Evolutionary conservation across 2,888 invertebrate genomes (phyloP).

Genomic region (Corythucha ciliata): DNA sequence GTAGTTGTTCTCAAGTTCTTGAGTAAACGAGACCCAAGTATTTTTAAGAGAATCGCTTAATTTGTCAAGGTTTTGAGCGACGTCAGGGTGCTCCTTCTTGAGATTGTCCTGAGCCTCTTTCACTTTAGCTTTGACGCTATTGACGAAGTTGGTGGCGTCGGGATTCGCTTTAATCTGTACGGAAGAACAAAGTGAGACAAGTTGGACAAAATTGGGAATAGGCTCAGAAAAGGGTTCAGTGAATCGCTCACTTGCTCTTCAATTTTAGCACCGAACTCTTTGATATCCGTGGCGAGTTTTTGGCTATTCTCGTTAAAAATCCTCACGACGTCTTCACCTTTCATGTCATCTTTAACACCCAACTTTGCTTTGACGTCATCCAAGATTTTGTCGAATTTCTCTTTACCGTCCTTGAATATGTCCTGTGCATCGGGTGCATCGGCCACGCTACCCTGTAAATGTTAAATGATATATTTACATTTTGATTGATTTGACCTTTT

Average conservation of each 20-base stretch:
- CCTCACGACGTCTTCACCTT: slow-evolving; percentile 26
- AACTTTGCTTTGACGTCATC: slow-evolving; percentile 21
- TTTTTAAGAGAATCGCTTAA: slow-evolving; percentile 20
- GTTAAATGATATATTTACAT: background rate
- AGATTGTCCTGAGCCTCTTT: slow-evolving; percentile 25
- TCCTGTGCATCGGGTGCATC: slow-evolving; percentile 20
- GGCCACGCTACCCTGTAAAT: slow-evolving; percentile 15
- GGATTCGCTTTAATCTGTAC: slow-evolving; percentile 27
- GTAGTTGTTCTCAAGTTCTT: slow-evolving; percentile 24
- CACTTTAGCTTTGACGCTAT: slow-evolving; percentile 20
- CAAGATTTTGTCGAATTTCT: slow-evolving; percentile 18
- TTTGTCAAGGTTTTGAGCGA: slow-evolving; percentile 27
- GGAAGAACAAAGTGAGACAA: background rate
- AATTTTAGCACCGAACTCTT: slow-evolving; percentile 20
- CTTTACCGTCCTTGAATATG: slow-evolving; percentile 22
- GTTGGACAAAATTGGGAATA: background rate
- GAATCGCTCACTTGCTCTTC: slow-evolving; percentile 23
- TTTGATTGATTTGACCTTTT: background rate
- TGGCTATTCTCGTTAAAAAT: slow-evolving; percentile 20
- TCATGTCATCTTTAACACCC: slow-evolving; percentile 24
- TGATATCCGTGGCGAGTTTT: slow-evolving; percentile 21
- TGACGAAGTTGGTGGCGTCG: slow-evolving; percentile 15
- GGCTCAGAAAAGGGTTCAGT: background rate
- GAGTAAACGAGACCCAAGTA: slow-evolving; percentile 22
- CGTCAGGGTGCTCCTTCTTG: slow-evolving; percentile 28